These are phyloP conservation scores for Schlechtendalia chinensis DNA, from an alignment of 1,140 invertebrate genomes.

Conservation along the genomic window DNA sequence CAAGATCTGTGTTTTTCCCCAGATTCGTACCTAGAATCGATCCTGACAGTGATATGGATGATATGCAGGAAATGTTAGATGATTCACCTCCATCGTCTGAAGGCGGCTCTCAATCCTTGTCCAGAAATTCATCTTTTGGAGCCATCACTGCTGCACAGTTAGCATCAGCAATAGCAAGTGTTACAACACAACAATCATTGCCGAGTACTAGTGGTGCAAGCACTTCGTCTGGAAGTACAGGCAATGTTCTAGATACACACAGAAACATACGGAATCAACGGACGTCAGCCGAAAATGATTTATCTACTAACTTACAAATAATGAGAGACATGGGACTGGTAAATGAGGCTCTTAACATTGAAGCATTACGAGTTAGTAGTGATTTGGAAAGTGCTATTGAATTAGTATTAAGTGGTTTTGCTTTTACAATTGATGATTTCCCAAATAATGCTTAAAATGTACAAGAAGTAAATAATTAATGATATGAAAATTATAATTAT, in stretches of 20 bases:
- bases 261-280: background rate
- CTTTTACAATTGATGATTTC: background rate
- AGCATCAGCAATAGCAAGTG: conserved; percentile 31
- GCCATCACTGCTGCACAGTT: conserved; percentile 26
- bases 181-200: background rate
- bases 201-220: conserved; percentile 34
- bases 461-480: background rate
- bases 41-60: background rate
- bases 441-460: background rate
- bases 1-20: background rate
- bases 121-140: background rate
- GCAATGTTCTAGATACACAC: conserved; percentile 17
- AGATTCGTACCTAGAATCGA: too few relatives aligned
- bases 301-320: conserved; percentile 70
- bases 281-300: background rate
- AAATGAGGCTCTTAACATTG: conserved; percentile 80
- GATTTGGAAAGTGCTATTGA: conserved; percentile 87
- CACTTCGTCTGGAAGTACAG: conserved; percentile 46
- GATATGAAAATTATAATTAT: background rate
- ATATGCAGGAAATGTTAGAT: background rate
- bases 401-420: conserved; percentile 64
- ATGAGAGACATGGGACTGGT: conserved; percentile 84
- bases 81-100: conserved; percentile 17
- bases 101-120: background rate
- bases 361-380: conserved; percentile 77